A percentile compares a stretch with the other conserved stretches of the same genome.
phyloP scores from a whole-genome alignment of 2,888 invertebrate genomes.

The Dynastes grantii region DNA sequence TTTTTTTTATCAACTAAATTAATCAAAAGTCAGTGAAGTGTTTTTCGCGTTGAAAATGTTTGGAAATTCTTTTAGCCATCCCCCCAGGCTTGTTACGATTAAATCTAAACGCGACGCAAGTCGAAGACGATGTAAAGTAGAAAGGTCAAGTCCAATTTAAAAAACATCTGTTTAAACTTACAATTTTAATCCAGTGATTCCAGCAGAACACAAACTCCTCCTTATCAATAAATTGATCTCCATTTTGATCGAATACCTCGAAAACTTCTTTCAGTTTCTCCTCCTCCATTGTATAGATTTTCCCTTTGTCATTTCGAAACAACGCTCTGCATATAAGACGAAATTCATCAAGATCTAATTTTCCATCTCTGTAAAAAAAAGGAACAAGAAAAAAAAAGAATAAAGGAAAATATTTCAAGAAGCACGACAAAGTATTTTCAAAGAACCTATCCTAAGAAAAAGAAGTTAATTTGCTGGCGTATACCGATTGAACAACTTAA shows the following conservation, averaged over 20 bases:
- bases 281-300: constrained; percentile 84
- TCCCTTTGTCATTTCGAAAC: constrained; percentile 89
- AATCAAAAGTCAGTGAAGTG: constrained; percentile 14
- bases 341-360: constrained; percentile 84
- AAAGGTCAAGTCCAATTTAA: constrained; percentile 24
- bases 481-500: too few species aligned
- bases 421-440: too few species aligned
- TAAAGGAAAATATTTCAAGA: neutral
- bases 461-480: too few species aligned
- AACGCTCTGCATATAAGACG: constrained; percentile 87
- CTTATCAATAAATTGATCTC: constrained; percentile 83
- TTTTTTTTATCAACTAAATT: constrained; percentile 42
- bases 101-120: constrained; percentile 1
- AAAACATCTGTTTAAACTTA: constrained; percentile 68
- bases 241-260: constrained; percentile 85
- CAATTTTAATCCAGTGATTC: constrained; percentile 93
- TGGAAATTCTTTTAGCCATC: neutral
- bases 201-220: constrained; percentile 91
- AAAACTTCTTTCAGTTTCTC: constrained; percentile 84
- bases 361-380: constrained; percentile 79
- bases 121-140: neutral
- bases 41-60: neutral
- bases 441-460: too few species aligned
- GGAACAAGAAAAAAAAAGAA: constrained; percentile 2
- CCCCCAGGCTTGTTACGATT: neutral